Percentiles rank a stretch among this genome's conserved stretches.
Evolutionary conservation across 2,888 invertebrate genomes (phyloP).

Genomic region (Dolomedes plantarius): DNA sequence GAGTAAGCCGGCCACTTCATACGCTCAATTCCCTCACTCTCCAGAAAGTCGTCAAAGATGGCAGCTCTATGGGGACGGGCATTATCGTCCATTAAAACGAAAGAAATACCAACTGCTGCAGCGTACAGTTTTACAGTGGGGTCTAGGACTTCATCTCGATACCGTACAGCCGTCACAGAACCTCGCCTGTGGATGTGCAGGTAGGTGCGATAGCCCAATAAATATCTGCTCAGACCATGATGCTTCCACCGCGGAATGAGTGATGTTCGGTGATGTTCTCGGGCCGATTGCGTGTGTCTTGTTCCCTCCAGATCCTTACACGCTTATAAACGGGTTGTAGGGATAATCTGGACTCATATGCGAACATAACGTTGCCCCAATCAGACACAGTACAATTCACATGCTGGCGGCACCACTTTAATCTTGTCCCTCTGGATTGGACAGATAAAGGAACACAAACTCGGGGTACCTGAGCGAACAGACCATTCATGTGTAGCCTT

Average conservation of each 20-base stretch:
- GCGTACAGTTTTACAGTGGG: too few species aligned
- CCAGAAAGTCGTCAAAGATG: too few species aligned
- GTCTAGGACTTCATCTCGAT: constrained; percentile 23
- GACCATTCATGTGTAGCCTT: not conserved
- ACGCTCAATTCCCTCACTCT: too few species aligned
- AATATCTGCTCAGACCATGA: not conserved
- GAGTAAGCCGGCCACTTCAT: too few species aligned
- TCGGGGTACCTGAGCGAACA: not conserved
- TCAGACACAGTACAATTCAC: not conserved
- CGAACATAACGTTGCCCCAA: constrained; percentile 11
- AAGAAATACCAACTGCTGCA: too few species aligned
- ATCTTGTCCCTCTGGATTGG: not conserved
- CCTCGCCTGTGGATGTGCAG: constrained; percentile 14
- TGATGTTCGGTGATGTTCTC: not conserved
- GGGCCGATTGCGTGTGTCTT: not conserved
- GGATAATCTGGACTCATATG: constrained; percentile 7
- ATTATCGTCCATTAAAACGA: too few species aligned
- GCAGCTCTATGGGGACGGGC: too few species aligned
- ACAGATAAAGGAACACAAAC: constrained; percentile 18
- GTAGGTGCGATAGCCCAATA: constrained; percentile 34
- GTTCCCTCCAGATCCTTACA: not conserved
- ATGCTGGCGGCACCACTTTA: not conserved
- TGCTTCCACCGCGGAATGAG: not conserved
- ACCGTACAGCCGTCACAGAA: constrained; percentile 27
- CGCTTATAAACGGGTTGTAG: constrained; percentile 7